A percentile compares a stretch with the other conserved stretches of the same genome.
Conservation (phyloP, 2,888 invertebrate genomes). For the Phyto melanocephala region DNA sequence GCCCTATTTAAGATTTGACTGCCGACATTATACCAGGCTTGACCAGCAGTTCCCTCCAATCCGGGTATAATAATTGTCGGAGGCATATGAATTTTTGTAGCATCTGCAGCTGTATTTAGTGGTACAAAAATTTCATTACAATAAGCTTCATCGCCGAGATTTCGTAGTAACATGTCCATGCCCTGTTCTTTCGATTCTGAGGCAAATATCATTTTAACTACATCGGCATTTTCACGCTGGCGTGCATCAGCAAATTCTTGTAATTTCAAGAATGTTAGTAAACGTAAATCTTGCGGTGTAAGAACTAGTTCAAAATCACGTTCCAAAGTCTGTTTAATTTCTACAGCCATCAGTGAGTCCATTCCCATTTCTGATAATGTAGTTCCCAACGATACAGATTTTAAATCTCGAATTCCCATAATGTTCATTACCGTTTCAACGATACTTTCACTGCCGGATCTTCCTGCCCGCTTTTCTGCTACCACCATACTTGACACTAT, state of each 20-base stretch:
- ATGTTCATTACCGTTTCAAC: slow-evolving; percentile 86
- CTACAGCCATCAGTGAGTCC: slow-evolving; percentile 97
- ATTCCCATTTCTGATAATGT: slow-evolving; percentile 93
- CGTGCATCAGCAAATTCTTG: slow-evolving; percentile 74
- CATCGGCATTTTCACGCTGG: slow-evolving; percentile 70
- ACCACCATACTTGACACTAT: slow-evolving; percentile 91
- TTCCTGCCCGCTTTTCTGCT: slow-evolving; percentile 86
- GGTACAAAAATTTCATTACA: slow-evolving; percentile 81
- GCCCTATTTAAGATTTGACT: slow-evolving; percentile 69
- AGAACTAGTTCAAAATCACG: slow-evolving; percentile 87
- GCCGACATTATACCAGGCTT: slow-evolving; percentile 76
- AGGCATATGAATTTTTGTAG: slow-evolving; percentile 68
- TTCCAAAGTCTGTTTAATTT: slow-evolving; percentile 94
- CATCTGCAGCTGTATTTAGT: slow-evolving; percentile 78
- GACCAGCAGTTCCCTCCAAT: slow-evolving; percentile 83
- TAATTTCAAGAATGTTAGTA: slow-evolving; percentile 83
- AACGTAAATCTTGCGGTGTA: slow-evolving; percentile 78
- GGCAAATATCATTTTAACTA: slow-evolving; percentile 74
- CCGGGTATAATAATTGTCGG: slow-evolving; percentile 82
- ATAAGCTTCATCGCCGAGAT: slow-evolving; percentile 82
- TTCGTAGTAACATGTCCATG: slow-evolving; percentile 81
- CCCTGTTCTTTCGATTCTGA: slow-evolving; percentile 77
- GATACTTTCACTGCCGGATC: slow-evolving; percentile 82
- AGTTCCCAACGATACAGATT: slow-evolving; percentile 84
- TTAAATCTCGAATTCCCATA: slow-evolving; percentile 84